phyloP scores from a whole-genome alignment of 2,113 vertebrate genomes.

The Tyto alba region DNA sequence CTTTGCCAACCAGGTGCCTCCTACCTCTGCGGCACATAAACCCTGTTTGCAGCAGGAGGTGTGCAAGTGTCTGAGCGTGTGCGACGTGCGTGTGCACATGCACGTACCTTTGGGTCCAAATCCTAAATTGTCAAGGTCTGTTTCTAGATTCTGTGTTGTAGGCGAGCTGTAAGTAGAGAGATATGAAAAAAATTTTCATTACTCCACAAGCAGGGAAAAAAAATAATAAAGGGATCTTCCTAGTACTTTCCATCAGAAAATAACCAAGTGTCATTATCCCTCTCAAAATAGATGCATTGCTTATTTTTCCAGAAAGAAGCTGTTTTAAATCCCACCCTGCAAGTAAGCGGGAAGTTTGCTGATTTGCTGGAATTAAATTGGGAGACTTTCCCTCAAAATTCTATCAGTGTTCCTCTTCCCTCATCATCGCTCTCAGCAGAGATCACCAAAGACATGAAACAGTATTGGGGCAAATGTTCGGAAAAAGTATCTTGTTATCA shows the following conservation, averaged over 20 bases:
- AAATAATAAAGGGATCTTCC: not conserved
- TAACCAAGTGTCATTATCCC: not conserved
- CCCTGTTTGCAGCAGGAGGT: not conserved
- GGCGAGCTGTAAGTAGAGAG: not conserved
- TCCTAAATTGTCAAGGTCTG: not conserved
- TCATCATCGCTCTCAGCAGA: not conserved
- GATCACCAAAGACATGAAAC: not conserved
- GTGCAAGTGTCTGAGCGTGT: fast-evolving
- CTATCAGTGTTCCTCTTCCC: not conserved
- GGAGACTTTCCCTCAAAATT: not conserved
- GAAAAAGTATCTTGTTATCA: not conserved
- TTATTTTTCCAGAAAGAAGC: not conserved
- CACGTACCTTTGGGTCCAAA: not conserved
- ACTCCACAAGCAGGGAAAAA: not conserved
- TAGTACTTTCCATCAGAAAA: not conserved
- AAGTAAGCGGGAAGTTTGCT: not conserved
- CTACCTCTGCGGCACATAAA: fast-evolving
- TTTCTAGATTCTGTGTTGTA: not conserved
- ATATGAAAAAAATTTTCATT: not conserved
- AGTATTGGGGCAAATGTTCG: not conserved
- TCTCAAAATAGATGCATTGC: not conserved
- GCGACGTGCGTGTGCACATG: fast-evolving
- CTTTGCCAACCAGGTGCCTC: slow-evolving; percentile 91
- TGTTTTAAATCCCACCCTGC: not conserved
- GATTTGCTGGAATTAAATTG: not conserved